Evolutionary conservation across 2,888 invertebrate species (phyloP).

Genomic region (Lasioglossum malachurum): DNA sequence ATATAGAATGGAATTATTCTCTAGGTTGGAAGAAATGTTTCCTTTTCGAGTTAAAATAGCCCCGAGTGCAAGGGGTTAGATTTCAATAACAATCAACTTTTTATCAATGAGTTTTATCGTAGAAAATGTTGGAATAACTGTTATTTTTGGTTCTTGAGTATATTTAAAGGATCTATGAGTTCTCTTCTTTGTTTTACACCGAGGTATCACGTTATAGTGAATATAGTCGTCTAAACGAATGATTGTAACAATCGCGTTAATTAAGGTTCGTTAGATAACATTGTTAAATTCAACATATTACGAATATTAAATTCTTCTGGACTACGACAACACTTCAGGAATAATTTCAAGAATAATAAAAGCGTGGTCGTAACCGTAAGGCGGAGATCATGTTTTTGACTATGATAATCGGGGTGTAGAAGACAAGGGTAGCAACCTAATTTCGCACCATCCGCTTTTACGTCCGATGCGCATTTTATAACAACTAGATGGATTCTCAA

Average conservation of each 20-base stretch:
- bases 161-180: too few species aligned
- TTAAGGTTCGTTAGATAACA: not conserved
- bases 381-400: constrained; percentile 52
- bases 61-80: too few species aligned
- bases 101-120: too few species aligned
- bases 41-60: too few species aligned
- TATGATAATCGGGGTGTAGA: constrained; percentile 54
- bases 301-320: not conserved
- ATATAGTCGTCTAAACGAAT: too few species aligned
- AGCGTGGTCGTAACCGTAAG: constrained; percentile 20
- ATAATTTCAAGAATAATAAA: constrained; percentile 44
- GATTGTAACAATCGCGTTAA: not conserved
- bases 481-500: constrained; percentile 76
- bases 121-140: too few species aligned
- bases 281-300: not conserved
- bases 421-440: constrained; percentile 65
- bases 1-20: too few species aligned
- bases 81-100: too few species aligned
- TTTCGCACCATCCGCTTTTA: constrained; percentile 60
- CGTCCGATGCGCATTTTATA: constrained; percentile 56
- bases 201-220: too few species aligned
- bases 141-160: too few species aligned
- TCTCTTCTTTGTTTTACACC: too few species aligned
- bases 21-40: too few species aligned
- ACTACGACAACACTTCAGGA: constrained; percentile 15